These are phyloP conservation scores for Passer montanus DNA, from an alignment of 2,113 vertebrate genomes.

Conservation along the genomic window DNA sequence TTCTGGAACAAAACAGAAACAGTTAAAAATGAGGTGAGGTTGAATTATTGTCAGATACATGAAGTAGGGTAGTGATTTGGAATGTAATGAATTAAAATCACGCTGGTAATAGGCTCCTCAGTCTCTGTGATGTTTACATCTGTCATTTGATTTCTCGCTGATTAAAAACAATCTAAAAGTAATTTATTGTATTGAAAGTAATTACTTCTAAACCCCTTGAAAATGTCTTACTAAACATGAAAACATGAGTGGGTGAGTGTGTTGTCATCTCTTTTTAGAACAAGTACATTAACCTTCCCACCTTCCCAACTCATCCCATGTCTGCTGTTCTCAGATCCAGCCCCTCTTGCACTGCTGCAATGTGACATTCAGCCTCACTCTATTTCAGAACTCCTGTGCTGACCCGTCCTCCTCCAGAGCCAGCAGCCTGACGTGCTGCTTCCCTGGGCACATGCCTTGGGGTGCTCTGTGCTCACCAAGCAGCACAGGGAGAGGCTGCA, in stretches of 20 bases:
- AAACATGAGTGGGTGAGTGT: background rate
- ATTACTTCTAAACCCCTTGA: slow-evolving; percentile 31
- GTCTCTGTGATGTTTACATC: slow-evolving; percentile 23
- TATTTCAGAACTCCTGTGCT: background rate
- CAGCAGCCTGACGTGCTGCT: accelerated
- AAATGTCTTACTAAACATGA: background rate
- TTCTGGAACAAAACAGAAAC: slow-evolving; percentile 80
- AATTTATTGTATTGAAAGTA: slow-evolving; percentile 32
- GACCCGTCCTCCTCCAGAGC: background rate
- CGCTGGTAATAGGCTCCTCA: background rate
- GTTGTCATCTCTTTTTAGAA: background rate
- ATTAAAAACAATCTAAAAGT: slow-evolving; percentile 22
- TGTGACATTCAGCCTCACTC: background rate
- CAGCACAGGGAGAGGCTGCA: background rate
- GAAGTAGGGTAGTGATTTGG: background rate
- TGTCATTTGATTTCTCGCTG: slow-evolving; percentile 30
- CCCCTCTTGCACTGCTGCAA: background rate
- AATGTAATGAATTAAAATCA: background rate
- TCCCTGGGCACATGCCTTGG: accelerated
- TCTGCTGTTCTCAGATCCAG: background rate
- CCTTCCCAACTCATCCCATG: background rate
- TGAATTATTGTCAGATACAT: background rate
- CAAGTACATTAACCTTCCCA: background rate
- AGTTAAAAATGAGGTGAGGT: background rate
- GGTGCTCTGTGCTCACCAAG: background rate